A percentile compares a stretch with the other conserved stretches of the same genome.
These are phyloP conservation scores for Brenthis ino DNA, from an alignment of 2,888 invertebrate species.

Conservation along the genomic window DNA sequence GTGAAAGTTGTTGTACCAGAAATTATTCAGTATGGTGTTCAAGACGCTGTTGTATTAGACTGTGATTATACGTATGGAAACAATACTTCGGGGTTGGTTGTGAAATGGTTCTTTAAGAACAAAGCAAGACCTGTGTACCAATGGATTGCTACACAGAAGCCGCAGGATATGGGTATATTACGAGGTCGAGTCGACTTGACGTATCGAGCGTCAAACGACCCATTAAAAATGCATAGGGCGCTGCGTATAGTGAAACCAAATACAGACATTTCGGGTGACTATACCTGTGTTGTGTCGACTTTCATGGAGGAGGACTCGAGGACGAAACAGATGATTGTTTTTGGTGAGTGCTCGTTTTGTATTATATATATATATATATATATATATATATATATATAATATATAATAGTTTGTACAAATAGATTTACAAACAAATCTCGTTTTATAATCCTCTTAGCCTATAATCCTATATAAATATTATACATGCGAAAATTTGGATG, in stretches of 20 bases:
- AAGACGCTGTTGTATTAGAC: conserved; percentile 85
- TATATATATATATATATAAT: background rate
- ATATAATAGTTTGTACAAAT: background rate
- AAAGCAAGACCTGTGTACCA: conserved; percentile 87
- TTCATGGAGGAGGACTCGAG: conserved; percentile 86
- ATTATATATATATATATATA: background rate
- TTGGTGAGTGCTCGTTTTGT: conserved; percentile 77
- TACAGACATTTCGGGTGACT: conserved; percentile 87
- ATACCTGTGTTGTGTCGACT: conserved; percentile 88
- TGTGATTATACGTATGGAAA: conserved; percentile 87
- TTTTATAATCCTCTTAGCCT: no score
- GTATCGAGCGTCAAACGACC: conserved; percentile 85
- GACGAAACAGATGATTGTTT: conserved; percentile 85
- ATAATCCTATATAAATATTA: no score
- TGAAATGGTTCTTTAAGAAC: conserved; percentile 90
- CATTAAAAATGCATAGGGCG: conserved; percentile 87
- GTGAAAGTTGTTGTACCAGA: conserved; percentile 84
- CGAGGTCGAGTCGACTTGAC: conserved; percentile 83
- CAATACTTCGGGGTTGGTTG: conserved; percentile 85
- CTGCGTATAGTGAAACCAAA: conserved; percentile 87
- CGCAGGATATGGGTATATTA: conserved; percentile 84
- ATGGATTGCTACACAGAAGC: conserved; percentile 87
- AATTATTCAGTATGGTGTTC: conserved; percentile 83
- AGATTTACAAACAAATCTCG: no score
- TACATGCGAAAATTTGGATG: no score